Evolutionary conservation across 2,113 vertebrate species (phyloP).

Genomic region (Monopterus albus): DNA sequence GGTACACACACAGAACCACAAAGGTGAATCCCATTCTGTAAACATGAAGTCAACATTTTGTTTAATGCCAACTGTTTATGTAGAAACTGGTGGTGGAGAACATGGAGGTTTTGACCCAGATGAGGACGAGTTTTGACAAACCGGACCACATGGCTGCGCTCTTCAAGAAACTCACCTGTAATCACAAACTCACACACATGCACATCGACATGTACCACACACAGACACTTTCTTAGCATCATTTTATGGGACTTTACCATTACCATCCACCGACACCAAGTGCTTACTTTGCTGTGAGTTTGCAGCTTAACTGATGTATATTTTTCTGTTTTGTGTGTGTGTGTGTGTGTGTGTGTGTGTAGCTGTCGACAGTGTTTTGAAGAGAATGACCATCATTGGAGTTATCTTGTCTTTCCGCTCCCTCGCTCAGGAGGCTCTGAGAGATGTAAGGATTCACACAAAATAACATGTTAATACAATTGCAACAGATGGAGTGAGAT

Average conservation of each 20-base stretch:
- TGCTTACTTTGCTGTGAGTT: no score
- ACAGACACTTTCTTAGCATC: no score
- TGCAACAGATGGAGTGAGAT: no score
- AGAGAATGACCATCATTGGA: constrained; percentile 98
- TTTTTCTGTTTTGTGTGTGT: neutral
- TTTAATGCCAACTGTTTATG: neutral
- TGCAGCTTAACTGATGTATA: neutral
- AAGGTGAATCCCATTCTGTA: no score
- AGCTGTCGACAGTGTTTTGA: constrained; percentile 98
- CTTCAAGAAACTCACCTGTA: constrained; percentile 97
- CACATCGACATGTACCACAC: no score
- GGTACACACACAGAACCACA: constrained; percentile 72
- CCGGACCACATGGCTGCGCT: constrained; percentile 98
- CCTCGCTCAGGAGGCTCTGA: constrained; percentile 94
- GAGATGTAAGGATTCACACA: constrained; percentile 90
- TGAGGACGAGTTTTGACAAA: constrained; percentile 99
- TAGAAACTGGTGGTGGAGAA: constrained; percentile 99
- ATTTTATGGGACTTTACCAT: no score
- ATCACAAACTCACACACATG: neutral
- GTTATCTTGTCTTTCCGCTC: constrained; percentile 98
- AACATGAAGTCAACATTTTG: neutral
- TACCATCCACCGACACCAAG: no score
- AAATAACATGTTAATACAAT: neutral
- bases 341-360: constrained; percentile 37
- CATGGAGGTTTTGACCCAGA: constrained; percentile 96